A percentile compares a stretch with the other conserved stretches of the same genome.
Evolutionary conservation across 1,140 invertebrate species (phyloP).

Genomic region (Lordiphosa mommai): DNA sequence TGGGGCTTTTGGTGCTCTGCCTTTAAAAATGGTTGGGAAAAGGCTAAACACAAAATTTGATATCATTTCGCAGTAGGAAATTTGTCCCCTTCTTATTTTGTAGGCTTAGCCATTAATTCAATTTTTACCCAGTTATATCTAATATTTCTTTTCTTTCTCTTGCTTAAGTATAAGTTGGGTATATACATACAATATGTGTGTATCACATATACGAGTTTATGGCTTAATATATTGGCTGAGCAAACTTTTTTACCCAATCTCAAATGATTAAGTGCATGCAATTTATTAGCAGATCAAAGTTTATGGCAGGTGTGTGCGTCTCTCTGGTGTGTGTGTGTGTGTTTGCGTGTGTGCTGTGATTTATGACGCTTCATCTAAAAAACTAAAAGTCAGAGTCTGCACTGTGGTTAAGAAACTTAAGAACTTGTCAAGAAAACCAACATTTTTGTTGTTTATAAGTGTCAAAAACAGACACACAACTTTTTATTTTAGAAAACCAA

Average conservation of each 20-base stretch:
- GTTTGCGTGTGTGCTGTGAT: constrained; percentile 31
- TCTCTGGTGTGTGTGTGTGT: background rate
- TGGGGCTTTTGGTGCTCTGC: constrained; percentile 32
- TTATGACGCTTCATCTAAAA: constrained; percentile 34
- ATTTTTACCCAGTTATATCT: constrained; percentile 50
- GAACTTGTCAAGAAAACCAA: background rate
- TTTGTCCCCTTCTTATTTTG: background rate
- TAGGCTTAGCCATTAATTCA: constrained; percentile 27
- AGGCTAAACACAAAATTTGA: background rate
- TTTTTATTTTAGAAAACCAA: no score
- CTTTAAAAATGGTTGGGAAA: background rate
- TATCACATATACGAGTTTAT: constrained; percentile 9
- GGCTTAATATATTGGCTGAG: background rate
- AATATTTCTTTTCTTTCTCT: constrained; percentile 11
- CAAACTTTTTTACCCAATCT: constrained; percentile 41
- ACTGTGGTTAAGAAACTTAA: background rate
- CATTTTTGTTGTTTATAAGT: background rate
- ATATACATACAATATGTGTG: constrained; percentile 23
- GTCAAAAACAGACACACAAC: no score
- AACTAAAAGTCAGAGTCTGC: constrained; percentile 18
- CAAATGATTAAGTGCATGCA: constrained; percentile 58
- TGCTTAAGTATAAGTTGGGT: constrained; percentile 39
- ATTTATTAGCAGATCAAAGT: constrained; percentile 73
- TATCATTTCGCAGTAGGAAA: constrained; percentile 38
- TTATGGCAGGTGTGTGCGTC: constrained; percentile 35